A percentile compares a stretch with the other conserved stretches of the same genome.
Evolutionary conservation across 2,797 vertebrate genomes (phyloP).

Genomic region (Chelon auratus): DNA sequence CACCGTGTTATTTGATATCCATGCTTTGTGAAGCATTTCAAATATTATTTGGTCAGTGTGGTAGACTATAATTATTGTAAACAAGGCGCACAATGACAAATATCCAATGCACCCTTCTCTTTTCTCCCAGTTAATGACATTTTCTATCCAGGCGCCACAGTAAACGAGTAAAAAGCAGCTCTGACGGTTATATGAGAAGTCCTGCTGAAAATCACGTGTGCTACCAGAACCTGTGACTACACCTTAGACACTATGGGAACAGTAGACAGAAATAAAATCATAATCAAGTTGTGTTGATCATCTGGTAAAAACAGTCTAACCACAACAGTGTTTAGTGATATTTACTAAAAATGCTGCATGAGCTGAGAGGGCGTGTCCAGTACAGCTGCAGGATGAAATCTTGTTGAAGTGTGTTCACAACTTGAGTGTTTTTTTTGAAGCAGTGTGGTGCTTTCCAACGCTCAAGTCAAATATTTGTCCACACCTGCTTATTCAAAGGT

Average conservation of each 20-base stretch:
- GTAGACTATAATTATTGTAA: neutral
- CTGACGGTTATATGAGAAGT: conserved; percentile 3
- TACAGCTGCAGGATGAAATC: neutral
- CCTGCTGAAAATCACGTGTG: neutral
- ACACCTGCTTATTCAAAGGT: neutral
- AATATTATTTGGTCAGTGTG: neutral
- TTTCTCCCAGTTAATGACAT: neutral
- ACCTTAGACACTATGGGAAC: neutral
- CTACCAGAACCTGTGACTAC: conserved; percentile 7
- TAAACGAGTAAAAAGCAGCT: neutral
- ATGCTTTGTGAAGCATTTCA: neutral
- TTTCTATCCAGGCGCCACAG: neutral
- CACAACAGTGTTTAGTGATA: neutral
- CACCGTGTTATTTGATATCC: neutral
- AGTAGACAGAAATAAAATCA: neutral
- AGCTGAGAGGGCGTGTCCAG: neutral
- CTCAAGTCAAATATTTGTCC: neutral
- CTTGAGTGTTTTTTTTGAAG: neutral
- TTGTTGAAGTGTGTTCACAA: neutral
- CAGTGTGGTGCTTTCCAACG: neutral
- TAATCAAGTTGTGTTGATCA: neutral
- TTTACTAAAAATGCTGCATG: neutral
- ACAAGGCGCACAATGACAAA: neutral
- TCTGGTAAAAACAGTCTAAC: neutral
- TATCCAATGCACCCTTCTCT: neutral